Base-by-base conservation (phyloP, 2,113 vertebrate genomes). In the Rhea americana region DNA sequence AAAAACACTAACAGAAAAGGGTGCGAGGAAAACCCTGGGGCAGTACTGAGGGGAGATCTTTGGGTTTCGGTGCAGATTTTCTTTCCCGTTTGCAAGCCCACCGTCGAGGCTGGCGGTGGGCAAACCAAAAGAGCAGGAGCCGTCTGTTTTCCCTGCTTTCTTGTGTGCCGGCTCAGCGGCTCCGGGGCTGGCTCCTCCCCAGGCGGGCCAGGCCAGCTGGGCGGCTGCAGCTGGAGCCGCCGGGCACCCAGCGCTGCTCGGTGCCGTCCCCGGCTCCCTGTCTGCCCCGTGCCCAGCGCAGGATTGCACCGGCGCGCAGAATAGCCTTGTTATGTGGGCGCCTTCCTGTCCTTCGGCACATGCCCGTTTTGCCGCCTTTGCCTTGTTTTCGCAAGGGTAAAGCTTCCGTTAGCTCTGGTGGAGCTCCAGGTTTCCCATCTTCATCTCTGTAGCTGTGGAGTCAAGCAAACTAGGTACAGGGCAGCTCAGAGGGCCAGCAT, bases 281-380 rank as follows among this genome's bases (percentile, higher is more conserved):
- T 15, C 37, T 1, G 3, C 63, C 55, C 73, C 0, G 62, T 90
- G 73, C 83, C 86, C 21, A 5, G 81, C 6, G 1, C 81, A 50
- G 83, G 65, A 88, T 96, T 90, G 85, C 90, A 95, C 90, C 56
- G 45, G 73, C 21, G 7, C 8, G 32, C 45, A 88, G 77, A 90
- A 43, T 53, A 78, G 89, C 45, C 0, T 0, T 35, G 65, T 50
- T 45, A 25, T 78, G 56, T 0, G 0, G 62, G 51, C 8, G 43
- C 74, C 11, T 72, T 35, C 82, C 61, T 37, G 21, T 24, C 61
- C n/a, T 56, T 56, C 30, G 53, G 26, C 53, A 55, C 53, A 8
- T 30, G 28, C 55, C 55, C 28, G 28, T 56, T 16, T 30, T 15
- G 55, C 28, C 28, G 5, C 14, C 5, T 30, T 56, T 56, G 55